A percentile compares a stretch with the other conserved stretches of the same genome.
These are phyloP conservation scores for Cephus sareptanus DNA, from an alignment of 2,888 invertebrate species.

Conservation along the genomic window DNA sequence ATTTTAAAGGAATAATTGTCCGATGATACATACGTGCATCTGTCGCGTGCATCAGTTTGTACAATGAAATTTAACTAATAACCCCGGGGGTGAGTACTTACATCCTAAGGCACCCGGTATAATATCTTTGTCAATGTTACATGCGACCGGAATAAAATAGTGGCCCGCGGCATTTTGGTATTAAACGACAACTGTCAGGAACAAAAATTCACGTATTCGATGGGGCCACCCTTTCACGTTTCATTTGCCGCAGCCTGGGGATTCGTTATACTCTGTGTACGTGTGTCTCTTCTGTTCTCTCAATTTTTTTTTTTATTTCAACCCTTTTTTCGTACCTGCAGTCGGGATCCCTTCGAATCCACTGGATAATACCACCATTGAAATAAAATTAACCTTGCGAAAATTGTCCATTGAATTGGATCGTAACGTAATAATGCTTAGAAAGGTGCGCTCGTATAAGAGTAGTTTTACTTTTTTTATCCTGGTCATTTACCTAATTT, in stretches of 20 bases:
- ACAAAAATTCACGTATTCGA: conserved; percentile 12
- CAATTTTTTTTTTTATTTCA: not conserved
- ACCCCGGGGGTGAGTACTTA: conserved; percentile 1
- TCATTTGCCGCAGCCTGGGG: not conserved
- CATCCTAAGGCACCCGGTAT: conserved; percentile 16
- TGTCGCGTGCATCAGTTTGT: conserved; percentile 1
- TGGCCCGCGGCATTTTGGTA: conserved; percentile 37
- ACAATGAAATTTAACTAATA: conserved; percentile 19
- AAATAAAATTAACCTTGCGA: not conserved
- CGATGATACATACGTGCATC: not conserved
- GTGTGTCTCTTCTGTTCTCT: not conserved
- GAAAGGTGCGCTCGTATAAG: not conserved
- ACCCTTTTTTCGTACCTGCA: not conserved
- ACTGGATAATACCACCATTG: not conserved
- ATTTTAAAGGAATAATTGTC: not conserved
- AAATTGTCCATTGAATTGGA: not conserved
- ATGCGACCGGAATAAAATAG: conserved; percentile 27
- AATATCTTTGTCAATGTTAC: conserved; percentile 29
- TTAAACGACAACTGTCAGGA: conserved; percentile 46
- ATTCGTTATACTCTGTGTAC: not conserved
- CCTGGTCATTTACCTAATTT: not conserved
- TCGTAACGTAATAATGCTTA: not conserved
- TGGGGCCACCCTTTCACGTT: not conserved
- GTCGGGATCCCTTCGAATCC: not conserved
- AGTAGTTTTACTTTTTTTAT: not conserved